phyloP scores from a whole-genome alignment of 53 echinoderm and acorn worm species.

The Hippasteria phrygiana region DNA sequence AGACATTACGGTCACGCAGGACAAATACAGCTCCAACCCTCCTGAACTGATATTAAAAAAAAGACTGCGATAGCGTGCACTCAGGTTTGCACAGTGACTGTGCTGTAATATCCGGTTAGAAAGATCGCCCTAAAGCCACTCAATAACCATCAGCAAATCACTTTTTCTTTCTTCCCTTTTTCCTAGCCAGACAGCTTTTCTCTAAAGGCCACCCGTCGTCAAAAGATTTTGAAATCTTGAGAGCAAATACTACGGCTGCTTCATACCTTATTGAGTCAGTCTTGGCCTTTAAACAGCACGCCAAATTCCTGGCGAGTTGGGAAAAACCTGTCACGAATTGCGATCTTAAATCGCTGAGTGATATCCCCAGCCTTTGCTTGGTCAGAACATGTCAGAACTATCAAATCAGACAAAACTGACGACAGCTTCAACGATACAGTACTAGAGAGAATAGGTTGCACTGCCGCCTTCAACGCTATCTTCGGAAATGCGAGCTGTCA shows the following conservation, averaged over 20 bases:
- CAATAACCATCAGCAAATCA: neutral
- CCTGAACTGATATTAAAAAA: neutral
- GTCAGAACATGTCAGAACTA: too few relatives aligned
- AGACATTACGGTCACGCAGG: neutral
- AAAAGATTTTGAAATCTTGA: neutral
- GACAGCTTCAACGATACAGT: neutral
- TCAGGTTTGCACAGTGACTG: neutral
- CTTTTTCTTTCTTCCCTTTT: neutral
- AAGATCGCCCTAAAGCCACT: slow-evolving; percentile 6
- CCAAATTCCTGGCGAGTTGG: neutral
- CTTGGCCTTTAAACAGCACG: neutral
- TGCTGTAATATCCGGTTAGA: slow-evolving; percentile 7
- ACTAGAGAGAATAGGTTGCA: neutral
- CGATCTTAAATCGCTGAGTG: too few relatives aligned
- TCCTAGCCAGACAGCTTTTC: neutral
- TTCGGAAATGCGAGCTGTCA: neutral
- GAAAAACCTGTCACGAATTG: too few relatives aligned
- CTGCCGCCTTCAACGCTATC: neutral
- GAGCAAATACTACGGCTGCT: neutral
- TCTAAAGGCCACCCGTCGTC: neutral
- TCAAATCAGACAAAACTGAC: neutral
- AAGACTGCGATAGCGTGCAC: neutral
- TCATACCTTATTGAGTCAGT: neutral
- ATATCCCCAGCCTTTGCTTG: too few relatives aligned
- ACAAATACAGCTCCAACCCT: neutral